Evolutionary conservation across 2,113 vertebrate species (phyloP).

Genomic region (Cochlearius cochlearius): DNA sequence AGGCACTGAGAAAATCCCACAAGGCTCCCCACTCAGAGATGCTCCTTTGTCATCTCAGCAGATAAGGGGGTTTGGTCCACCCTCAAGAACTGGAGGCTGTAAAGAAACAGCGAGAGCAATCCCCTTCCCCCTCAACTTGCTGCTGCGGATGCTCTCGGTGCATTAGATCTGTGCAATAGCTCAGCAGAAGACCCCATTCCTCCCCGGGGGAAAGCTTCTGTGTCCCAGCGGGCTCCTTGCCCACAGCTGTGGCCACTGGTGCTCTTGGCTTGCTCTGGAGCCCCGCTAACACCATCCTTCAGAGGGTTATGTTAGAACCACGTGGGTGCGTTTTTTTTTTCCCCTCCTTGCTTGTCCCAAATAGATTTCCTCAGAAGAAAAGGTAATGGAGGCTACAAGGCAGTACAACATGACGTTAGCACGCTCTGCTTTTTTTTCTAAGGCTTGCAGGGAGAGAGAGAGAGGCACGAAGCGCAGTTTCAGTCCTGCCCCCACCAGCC

Average conservation of each 20-base stretch:
- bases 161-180: neutral
- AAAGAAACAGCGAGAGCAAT: neutral
- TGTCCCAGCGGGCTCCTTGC: neutral
- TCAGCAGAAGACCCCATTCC: neutral
- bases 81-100: neutral
- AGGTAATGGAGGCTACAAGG: neutral
- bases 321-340: fast-evolving
- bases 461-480: neutral
- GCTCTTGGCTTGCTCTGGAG: neutral
- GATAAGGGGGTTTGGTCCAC: neutral
- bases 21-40: neutral
- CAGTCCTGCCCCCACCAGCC: neutral
- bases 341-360: neutral
- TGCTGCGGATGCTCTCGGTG: fast-evolving
- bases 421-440: fast-evolving
- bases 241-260: neutral
- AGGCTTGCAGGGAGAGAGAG: neutral
- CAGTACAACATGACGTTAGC: fast-evolving
- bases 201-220: no score
- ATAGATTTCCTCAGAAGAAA: neutral
- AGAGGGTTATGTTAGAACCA: fast-evolving
- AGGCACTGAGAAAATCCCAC: neutral
- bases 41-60: neutral
- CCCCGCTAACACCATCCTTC: neutral
- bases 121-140: fast-evolving